Evolutionary conservation across 2,113 vertebrate genomes (phyloP), one percentile per base, ranked within the genome.

Genomic region (Pangasianodon hypophthalmus): DNA sequence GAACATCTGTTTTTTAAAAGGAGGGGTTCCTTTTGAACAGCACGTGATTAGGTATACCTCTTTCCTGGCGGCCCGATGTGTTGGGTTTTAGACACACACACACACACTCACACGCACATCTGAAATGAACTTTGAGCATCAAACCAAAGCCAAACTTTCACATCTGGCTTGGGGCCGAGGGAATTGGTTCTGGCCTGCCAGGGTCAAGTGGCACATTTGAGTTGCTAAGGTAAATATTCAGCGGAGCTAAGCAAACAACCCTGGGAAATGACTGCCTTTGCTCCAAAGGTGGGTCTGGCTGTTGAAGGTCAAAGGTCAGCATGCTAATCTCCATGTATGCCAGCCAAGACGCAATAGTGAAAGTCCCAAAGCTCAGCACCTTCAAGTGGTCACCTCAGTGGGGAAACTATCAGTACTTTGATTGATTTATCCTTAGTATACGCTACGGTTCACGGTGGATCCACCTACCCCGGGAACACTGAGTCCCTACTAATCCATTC

Each of bases 131-230:
- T 73, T 87, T 90, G 88, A 87, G 93, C 92, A 91, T 41, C 54
- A 29, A 80, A 88, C 89, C 88, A 87, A 92, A 89, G 62, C 86
- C 88, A 87, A 90, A 92, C 92, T 77, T 89, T 60, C 91, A 94
- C 94, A 94, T 96, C 95, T 94, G 94, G 94, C 92, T 88, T 92
- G 14, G 91, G 92, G 91, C n/a, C 90, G 77, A 90, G 88, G 46
- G 91, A 93, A 95, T 96, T 96, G 94, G 88, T 87, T n/a, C 10
- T 94, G 94, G 94, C 94, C 95, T 52, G 75, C 0, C 8, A 73
- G 92, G 95, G 95, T 95, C 95, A 96, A 96, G 95, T 92, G 92
- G 92, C 93, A 95, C 89, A 93, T 93, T 91, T 94, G 94, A 96
- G 94, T 95, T 93, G 92, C 90, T 89, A 92, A 92, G 94, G 94